Conservation (phyloP, 2,113 vertebrate species). For the Lutjanus erythropterus region DNA sequence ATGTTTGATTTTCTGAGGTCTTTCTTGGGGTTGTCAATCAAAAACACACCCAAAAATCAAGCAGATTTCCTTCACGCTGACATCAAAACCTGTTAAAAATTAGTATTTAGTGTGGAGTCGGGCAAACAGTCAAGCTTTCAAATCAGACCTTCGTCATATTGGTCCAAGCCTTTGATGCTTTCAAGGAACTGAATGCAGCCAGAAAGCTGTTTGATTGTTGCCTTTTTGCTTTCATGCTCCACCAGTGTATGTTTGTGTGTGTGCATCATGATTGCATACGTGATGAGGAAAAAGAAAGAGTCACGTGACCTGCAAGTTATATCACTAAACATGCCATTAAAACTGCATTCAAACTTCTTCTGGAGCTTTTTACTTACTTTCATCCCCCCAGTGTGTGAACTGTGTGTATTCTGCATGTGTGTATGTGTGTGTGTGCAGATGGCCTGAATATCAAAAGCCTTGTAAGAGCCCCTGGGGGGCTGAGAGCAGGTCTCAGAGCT, state of each 20-base stretch:
- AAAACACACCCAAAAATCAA: background rate
- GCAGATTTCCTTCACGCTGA: background rate
- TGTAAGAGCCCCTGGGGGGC: constrained; percentile 30
- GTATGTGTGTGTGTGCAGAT: background rate
- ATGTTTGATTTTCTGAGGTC: background rate
- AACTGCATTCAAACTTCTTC: constrained; percentile 1
- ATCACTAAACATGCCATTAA: constrained; percentile 10
- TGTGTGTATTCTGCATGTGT: constrained; percentile 3
- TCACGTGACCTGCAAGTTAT: constrained; percentile 1
- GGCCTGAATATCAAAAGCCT: constrained; percentile 54
- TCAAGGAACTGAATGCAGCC: background rate
- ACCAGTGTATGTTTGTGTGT: background rate
- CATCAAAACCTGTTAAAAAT: background rate
- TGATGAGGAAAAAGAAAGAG: background rate
- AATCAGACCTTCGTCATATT: background rate
- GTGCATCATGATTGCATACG: background rate
- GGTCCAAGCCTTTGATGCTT: constrained; percentile 12
- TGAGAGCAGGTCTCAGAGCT: constrained; percentile 50
- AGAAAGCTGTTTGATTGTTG: background rate
- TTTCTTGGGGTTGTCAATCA: background rate
- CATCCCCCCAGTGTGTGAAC: background rate
- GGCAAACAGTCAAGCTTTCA: background rate
- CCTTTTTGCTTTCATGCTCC: background rate
- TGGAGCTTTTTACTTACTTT: background rate
- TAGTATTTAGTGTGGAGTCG: background rate